Base-by-base conservation (phyloP, 1,140 invertebrate genomes). In the Ectropis grisescens region DNA sequence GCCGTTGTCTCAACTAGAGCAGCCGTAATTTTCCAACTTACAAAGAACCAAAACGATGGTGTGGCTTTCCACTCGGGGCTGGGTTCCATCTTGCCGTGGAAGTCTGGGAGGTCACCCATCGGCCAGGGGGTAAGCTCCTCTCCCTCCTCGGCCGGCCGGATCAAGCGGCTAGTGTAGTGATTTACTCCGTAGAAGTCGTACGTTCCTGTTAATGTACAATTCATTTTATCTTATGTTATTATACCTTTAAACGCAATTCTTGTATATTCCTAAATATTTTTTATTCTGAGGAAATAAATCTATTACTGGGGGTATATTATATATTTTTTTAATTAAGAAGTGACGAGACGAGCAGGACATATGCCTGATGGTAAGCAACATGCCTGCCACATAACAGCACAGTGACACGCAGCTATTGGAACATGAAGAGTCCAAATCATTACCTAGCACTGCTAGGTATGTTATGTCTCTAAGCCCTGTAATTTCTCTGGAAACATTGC, bases 121-220 rank as follows among this genome's bases (percentile, higher is more conserved):
- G 36, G 38, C 44, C 48, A 56, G 0, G 13, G 0, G 0, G 29
- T 33, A 0, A 39, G 12, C 7, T 35, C 13, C 11, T 56, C 48
- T 1, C 33, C 41, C 0, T 15, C 6, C 1, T 30, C n/a, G 0
- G 27, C 28, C 3, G 28, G 29, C 0, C 48, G 32, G 2, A 56
- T 36, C 9, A 39, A 4, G 2, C 13, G 14, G 3, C 38, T 37
- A 1, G 36, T 48, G 23, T 52, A 56, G 29, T 51, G 41, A 15
- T 56, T 56, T 2, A 56, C 23, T 0, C 23, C 40, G 12, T 38
- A 52, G 33, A 42, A 51, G 26, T 56, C 53, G 1, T 28, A 44
- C 1, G 53, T 36, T 2, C 44, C 52, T 56, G 32, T 9, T 19
- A 33, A 9, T 22, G 9, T 22, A 9, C 19, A 22, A 9, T 4